phyloP scores from a whole-genome alignment of 2,888 invertebrate genomes.

The Hypselothyrea guttata region DNA sequence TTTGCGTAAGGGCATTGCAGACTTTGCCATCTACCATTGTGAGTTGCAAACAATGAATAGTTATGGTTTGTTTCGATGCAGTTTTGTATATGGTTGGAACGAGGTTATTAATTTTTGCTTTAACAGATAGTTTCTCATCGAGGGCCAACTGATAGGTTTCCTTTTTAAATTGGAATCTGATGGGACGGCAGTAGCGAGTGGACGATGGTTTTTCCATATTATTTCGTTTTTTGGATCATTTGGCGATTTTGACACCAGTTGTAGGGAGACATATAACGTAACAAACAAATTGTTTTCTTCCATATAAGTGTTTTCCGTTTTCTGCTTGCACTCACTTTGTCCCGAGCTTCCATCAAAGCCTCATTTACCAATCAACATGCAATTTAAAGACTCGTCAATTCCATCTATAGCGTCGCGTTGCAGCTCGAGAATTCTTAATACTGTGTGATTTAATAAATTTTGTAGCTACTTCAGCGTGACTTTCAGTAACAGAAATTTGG shows the following conservation, averaged over 20 bases:
- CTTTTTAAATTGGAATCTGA: conserved; percentile 2
- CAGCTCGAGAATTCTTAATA: conserved; percentile 1
- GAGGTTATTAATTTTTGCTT: conserved; percentile 31
- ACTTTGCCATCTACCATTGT: conserved; percentile 44
- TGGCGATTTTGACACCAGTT: background rate
- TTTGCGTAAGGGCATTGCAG: conserved; percentile 40
- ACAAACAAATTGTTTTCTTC: conserved; percentile 4
- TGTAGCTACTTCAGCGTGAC: conserved; percentile 1
- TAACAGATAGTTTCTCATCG: conserved; percentile 23
- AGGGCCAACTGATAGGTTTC: conserved; percentile 19
- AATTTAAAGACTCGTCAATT: background rate
- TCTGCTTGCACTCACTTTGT: background rate
- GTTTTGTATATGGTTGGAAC: conserved; percentile 23
- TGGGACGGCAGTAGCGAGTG: too few species aligned
- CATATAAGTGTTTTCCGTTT: background rate
- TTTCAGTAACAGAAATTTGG: background rate
- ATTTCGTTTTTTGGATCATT: too few species aligned
- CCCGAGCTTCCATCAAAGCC: conserved; percentile 7
- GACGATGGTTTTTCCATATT: too few species aligned
- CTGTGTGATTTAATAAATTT: conserved; percentile 1
- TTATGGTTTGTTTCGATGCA: conserved; percentile 18
- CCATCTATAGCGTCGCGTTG: conserved; percentile 1
- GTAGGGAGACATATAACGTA: conserved; percentile 3
- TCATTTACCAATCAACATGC: conserved; percentile 3
- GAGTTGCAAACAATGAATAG: conserved; percentile 33